Base-by-base conservation (phyloP, 2,797 vertebrate species). In the Rhyacichthys aspro region DNA sequence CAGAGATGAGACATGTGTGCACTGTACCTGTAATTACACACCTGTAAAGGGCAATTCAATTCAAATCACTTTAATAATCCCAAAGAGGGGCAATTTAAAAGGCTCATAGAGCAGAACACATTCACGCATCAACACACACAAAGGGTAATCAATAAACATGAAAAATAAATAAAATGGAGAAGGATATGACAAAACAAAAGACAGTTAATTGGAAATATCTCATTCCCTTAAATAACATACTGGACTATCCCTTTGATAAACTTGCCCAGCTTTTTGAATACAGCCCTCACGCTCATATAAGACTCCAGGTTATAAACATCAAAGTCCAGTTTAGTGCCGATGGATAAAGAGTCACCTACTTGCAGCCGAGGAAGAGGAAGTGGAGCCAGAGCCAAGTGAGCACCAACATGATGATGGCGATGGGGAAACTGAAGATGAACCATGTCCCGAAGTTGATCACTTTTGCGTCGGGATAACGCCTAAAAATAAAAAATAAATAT, bases 341-440 rank as follows among this genome's bases (percentile, higher is more conserved):
- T 28, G 23, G 23, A 28, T 28, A 28, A 28, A 28, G 23, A 28
- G 34, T 36, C 12, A 82, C 96, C 95, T 86, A 98, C 98, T 98
- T 98, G 96, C 95, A 97, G 70, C 96, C 98, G 1, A 98, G 90
- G 85, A 98, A 98, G 42, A 98, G 90, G 92, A 95, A 96, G 50
- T 98, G 96, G 84, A 99, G 91, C 97, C 98, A 99, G 59, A 98
- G 90, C 98, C 98, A 98, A 68, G 96, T 98, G 84, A 98, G 88
- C 23, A 98, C 83, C 86, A 98, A 85, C 94, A 98, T 96, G 88
- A 98, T 94, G 83, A 99, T 87, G 34, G 96, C 95, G 46, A 99
- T 94, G 49, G 98, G 98, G 59, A 98, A 93, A 72, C 96, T 97
- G 91, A 99, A 98, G 84, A 99, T 94, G 85, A 99, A 98, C 97